Evolutionary conservation across 1,140 invertebrate species (phyloP), one percentile per base, ranked within the genome.

Genomic region (Acromyrmex echinatior): DNA sequence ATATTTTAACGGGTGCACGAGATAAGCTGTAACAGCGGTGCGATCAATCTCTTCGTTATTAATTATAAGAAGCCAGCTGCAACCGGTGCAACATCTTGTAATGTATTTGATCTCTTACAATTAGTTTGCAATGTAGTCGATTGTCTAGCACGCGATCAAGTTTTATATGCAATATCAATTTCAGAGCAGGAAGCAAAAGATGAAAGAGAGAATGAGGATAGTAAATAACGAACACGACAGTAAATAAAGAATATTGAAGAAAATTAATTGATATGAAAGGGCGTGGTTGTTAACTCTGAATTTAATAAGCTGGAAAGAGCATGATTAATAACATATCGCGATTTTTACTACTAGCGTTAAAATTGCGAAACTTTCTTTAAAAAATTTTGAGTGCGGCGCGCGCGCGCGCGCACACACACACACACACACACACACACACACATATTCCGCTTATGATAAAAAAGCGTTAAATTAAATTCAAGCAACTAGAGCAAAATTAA

Each of bases 141-240:
- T 79, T 16, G 39, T 35, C 25, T 21, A 35, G 45, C 76, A 65
- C 49, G 0, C 10, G 77, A 45, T 16, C 51, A 35, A 70, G 0
- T 66, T 51, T 58, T 51, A 68, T 76, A 76, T 28, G 70, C 39
- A 45, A 84, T 70, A 74, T n/a, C 70, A 82, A 62, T 82, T 74
- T 39, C 66, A 73, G 10, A 0, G 3, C 25, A 39, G 66, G 18
- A 71, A 58, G 6, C 35, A 18, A 63, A 73, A 49, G 39, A 25
- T 21, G 12, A 6, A 21, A 14, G 39, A 9, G 39, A n/a, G 70
- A 73, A 31, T 21, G 51, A 62, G 1, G 9, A 49, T 45, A 35
- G 18, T 74, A 76, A 84, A 74, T 62, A 62, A 39, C 53, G 12
- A 28, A 39, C n/a, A 21, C 4, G 10, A 45, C 31, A 82, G 18